Percentiles rank a stretch among this genome's conserved stretches.
phyloP scores from a whole-genome alignment of 2,797 vertebrate genomes.

The Chiloscyllium punctatum region DNA sequence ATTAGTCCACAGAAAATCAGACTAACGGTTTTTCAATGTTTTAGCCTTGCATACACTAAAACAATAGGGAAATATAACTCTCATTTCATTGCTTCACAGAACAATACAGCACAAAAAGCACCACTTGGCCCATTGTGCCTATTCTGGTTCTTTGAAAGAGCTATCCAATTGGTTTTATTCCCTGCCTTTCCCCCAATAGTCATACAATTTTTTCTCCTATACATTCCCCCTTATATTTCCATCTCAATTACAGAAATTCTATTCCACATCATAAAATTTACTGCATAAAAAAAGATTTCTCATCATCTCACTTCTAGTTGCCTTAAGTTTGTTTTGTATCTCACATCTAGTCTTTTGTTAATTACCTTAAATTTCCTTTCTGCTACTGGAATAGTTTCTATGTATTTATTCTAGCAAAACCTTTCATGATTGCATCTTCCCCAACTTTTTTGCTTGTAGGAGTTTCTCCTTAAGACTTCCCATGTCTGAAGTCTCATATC shows the following conservation, averaged over 20 bases:
- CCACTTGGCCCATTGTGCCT: neutral
- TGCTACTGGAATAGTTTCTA: neutral
- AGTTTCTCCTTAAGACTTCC: neutral
- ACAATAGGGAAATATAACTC: neutral
- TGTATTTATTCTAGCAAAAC: neutral
- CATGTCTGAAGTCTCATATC: neutral
- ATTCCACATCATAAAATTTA: neutral
- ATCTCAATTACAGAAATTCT: neutral
- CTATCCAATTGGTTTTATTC: neutral
- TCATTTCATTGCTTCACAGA: neutral
- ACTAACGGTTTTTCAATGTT: neutral
- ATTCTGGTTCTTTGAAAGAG: neutral
- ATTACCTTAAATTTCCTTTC: neutral
- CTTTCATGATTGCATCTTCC: neutral
- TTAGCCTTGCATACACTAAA: no score
- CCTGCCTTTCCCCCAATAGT: neutral
- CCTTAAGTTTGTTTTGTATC: no score
- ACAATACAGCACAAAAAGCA: neutral
- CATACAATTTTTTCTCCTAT: neutral
- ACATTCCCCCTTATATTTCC: neutral
- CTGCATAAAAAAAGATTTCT: neutral
- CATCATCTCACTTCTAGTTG: neutral
- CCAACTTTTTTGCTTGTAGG: neutral
- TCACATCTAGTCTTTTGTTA: neutral
- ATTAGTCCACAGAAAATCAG: no score